Base-by-base conservation (phyloP, 2,113 vertebrate species). In the Monopterus albus region DNA sequence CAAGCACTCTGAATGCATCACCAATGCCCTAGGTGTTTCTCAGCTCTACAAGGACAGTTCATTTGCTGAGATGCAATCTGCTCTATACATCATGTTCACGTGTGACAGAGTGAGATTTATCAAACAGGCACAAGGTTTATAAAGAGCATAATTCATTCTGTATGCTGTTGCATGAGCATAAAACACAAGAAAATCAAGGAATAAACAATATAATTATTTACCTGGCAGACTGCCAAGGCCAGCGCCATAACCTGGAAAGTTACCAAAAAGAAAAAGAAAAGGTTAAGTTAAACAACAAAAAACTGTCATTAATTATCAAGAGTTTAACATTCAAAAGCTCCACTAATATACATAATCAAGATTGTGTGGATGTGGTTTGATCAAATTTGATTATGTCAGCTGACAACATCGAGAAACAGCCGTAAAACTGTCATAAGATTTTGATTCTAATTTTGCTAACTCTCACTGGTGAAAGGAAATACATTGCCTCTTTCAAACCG, bases 141-240 rank as follows among this genome's bases (percentile, higher is more conserved):
- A 53, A 17, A n/a, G 46, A 40, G n/a, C 20, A 4, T 7, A 31
- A 33, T 38, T 52, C 2, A 47, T 13, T 26, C 49, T 21, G 6
- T 43, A 7, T 13, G 51, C 33, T 52, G 18, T 65, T 6, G 23
- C 45, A 3, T 28, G 31, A 5, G 14, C 11, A 49, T 47, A 23
- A 38, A 59, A 45, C 0, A 0, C 2, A 36, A 55, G 13, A 33
- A 64, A 61, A 20, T 1, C 11, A 29, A 2, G 5, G 2, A 46
- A 50, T 3, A 63, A 43, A 51, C 0, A 1, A 7, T 10, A 17
- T 18, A 1, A 53, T 61, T 20, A 68, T 78, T 78, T 29, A 93
- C 92, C 91, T 67, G 89, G 87, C 52, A 67, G 51, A 31, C 67
- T 31, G 26, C 89, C 89, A 15, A 70, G 77, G 18, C 88, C 89